Base-by-base conservation (phyloP, 2,113 vertebrate genomes). In the Patagioenas fasciata region DNA sequence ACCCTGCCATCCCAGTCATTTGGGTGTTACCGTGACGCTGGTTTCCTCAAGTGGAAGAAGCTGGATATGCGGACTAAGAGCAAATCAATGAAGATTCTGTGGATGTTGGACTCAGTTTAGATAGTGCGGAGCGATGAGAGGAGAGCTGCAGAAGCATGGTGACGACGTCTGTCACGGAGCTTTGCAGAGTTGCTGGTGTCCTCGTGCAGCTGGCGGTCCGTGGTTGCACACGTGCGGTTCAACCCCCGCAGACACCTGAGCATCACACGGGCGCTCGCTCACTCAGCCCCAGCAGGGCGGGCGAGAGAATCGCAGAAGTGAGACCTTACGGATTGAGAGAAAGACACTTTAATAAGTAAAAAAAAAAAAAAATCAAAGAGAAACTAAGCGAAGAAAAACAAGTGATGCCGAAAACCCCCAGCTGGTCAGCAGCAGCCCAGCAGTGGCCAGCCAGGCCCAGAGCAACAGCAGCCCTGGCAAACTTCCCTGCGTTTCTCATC, bases 81-180 rank as follows among this genome's bases (percentile, higher is more conserved):
- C 50, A 74, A 47, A 36, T 48, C 17, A 19, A 4, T 87, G 40
- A 56, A 51, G 31, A 26, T 31, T 51, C 32, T 5, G 13, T 44
- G 40, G 31, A 34, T 38, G 19, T 6, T 61, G 53, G 38, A n/a
- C 47, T 38, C 15, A 6, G 2, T 54, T 29, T 72, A 60, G 38
- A 36, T 42, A n/a, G n/a, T 9, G 2, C 14, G 56, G 48, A 57
- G 42, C 31, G 28, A 16, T 3, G 20, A 60, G 44, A 67, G 18
- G 29, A 58, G 66, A 53, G 48, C 7, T 48, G 19, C 54, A 36
- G 25, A 53, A 64, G 20, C 0, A 0, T 18, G 13, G 26, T 13
- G 21, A 36, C 53, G 14, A 8, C 40, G 50, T 48, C 44, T 36
- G 48, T 32, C 23, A 4, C 32, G 44, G 56, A 15, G 48, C 13